Base-by-base conservation (phyloP, 2,797 vertebrate genomes). In the Miichthys miiuy region DNA sequence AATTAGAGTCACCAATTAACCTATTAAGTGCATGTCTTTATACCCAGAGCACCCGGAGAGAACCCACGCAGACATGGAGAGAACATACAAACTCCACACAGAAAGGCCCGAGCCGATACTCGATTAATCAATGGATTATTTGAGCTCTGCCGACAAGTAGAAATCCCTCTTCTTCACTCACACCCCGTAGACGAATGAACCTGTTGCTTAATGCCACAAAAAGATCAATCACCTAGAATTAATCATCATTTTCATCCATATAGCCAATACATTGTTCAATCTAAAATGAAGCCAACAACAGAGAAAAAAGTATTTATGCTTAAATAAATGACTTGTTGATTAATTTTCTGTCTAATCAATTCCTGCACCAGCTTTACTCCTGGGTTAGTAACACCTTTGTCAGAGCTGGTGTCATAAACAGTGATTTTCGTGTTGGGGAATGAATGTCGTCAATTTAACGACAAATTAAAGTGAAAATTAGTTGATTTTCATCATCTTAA, bases 361-460 rank as follows among this genome's bases (percentile, higher is more conserved):
- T 57, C 11, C 23, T 6, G 11, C 13, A 3, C 10, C 13, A 5
- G 30, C 50, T 74, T 55, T 18, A 50, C 44, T 41, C 60, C 58
- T 2, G 20, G n/a, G 14, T 25, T 68, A 20, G 7, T 17, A 14
- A 16, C 13, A 13, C 23, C 10, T 61, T 57, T 67, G 30, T 30
- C 48, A 57, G 27, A 58, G 48, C 62, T 13, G 30, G 67, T 56
- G 77, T 70, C 58, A 23, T 20, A 68, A 62, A 34, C 60, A 20
- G 41, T 63, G 62, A 48, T 68, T 82, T 69, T 87, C 47, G 23
- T 65, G 61, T 56, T 75, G 30, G 58, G 34, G 41, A 85, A 80
- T 66, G 44, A 87, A 88, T 57, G 51, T 66, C 50, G 86, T 86
- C 77, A 79, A 73, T 89, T 79, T 76, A 79, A 82, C 65, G 70